Evolutionary conservation across 1,140 invertebrate species (phyloP).

Genomic region (Micrasema minimum): DNA sequence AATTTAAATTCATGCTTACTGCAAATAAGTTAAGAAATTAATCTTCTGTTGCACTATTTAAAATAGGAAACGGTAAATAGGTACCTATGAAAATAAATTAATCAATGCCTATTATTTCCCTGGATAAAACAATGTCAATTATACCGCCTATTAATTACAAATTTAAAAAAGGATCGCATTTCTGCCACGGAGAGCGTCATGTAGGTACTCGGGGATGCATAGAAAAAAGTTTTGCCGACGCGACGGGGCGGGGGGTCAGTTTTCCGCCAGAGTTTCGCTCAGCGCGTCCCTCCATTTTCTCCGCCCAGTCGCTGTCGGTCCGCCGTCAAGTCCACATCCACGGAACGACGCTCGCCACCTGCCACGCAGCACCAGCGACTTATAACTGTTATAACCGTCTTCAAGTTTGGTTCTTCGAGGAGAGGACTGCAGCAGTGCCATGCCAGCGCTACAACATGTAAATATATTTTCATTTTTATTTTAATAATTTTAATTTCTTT

Average conservation of each 20-base stretch:
- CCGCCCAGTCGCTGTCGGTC: constrained; percentile 31
- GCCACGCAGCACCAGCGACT: background rate
- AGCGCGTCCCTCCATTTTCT: background rate
- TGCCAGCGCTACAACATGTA: constrained; percentile 44
- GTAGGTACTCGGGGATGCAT: no score
- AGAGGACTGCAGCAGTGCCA: background rate
- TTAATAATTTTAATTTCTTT: no score
- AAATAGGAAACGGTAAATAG: no score
- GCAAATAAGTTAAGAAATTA: no score
- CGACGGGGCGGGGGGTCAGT: background rate
- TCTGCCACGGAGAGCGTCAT: no score
- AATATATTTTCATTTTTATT: constrained; percentile 21
- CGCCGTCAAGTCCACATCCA: background rate
- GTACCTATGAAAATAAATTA: no score
- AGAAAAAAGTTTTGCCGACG: background rate
- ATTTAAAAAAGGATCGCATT: no score
- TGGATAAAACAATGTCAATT: no score
- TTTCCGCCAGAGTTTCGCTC: constrained; percentile 1
- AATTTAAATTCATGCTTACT: no score
- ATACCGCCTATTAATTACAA: no score
- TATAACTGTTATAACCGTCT: constrained; percentile 1
- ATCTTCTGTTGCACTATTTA: no score
- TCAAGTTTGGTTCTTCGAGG: background rate
- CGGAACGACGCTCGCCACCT: background rate
- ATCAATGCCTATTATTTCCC: no score